phyloP scores from a whole-genome alignment of 2,888 invertebrate species.

The Ornithoptera alexandrae region DNA sequence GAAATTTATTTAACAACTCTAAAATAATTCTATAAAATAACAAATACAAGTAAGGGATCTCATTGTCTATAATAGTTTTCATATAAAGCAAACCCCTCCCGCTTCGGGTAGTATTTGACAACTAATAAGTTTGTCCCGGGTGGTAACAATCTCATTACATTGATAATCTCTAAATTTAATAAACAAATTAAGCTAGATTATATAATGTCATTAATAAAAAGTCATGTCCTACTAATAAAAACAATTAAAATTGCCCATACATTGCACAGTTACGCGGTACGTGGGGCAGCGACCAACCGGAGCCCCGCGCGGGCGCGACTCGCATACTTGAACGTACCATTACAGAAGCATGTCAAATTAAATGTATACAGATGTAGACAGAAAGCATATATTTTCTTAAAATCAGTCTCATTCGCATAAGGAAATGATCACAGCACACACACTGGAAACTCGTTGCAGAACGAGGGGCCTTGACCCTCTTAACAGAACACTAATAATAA shows the following conservation, averaged over 20 bases:
- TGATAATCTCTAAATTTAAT: slow-evolving; percentile 71
- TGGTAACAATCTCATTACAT: slow-evolving; percentile 77
- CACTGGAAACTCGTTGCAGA: slow-evolving; percentile 77
- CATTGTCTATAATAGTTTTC: slow-evolving; percentile 48
- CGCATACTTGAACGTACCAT: slow-evolving; percentile 36
- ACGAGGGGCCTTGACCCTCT: slow-evolving; percentile 69
- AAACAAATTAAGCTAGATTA: slow-evolving; percentile 72
- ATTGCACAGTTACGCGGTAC: slow-evolving; percentile 47
- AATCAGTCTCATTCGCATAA: slow-evolving; percentile 81
- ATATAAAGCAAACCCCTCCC: slow-evolving; percentile 53
- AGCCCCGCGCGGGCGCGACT: slow-evolving; percentile 29
- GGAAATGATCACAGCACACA: slow-evolving; percentile 79
- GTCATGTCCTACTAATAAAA: slow-evolving; percentile 66
- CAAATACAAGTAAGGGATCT: slow-evolving; percentile 62
- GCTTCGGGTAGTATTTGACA: slow-evolving; percentile 54
- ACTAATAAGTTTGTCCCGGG: slow-evolving; percentile 63
- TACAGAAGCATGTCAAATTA: slow-evolving; percentile 59
- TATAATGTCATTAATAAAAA: slow-evolving; percentile 72
- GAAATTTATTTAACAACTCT: slow-evolving; percentile 64
- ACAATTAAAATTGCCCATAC: slow-evolving; percentile 56
- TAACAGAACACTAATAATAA: slow-evolving; percentile 68
- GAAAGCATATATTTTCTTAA: slow-evolving; percentile 73
- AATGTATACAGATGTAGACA: slow-evolving; percentile 51
- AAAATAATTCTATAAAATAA: slow-evolving; percentile 64
- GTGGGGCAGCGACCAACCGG: background rate